Conservation (phyloP, 2,888 invertebrate species). For the Erebia palarica region DNA sequence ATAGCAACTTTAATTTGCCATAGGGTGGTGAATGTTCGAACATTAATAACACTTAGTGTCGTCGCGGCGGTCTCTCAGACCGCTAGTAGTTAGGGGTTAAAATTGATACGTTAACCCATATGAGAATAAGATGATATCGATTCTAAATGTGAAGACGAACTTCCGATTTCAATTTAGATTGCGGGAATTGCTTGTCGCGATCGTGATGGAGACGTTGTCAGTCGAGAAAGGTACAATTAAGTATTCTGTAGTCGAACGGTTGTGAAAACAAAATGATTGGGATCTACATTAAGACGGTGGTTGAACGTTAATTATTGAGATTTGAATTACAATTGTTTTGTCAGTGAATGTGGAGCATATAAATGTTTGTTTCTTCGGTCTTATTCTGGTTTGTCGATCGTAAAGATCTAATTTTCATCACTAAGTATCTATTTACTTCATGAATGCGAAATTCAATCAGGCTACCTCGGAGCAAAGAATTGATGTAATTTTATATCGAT, state of each 20-base stretch:
- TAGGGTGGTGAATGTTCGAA: slow-evolving; percentile 61
- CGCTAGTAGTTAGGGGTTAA: slow-evolving; percentile 65
- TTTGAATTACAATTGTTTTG: slow-evolving; percentile 5
- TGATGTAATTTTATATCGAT: no score
- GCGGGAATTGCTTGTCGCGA: slow-evolving; percentile 25
- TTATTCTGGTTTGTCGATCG: no score
- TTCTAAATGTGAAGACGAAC: slow-evolving; percentile 31
- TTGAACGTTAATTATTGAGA: slow-evolving; percentile 16
- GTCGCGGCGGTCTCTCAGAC: slow-evolving; percentile 52
- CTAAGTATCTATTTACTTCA: no score
- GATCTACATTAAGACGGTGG: slow-evolving; percentile 6
- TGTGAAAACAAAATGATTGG: slow-evolving; percentile 3
- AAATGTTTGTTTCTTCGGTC: no score
- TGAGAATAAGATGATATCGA: slow-evolving; percentile 29
- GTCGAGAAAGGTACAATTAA: background rate
- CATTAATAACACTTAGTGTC: slow-evolving; percentile 74
- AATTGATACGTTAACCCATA: slow-evolving; percentile 69
- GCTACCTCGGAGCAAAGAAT: no score
- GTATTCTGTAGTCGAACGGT: background rate
- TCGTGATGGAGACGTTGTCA: slow-evolving; percentile 17
- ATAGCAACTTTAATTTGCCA: slow-evolving; percentile 70
- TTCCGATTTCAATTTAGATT: slow-evolving; percentile 47
- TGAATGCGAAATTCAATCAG: no score
- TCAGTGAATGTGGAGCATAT: background rate
- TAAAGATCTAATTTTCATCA: no score